Evolutionary conservation across 2,113 vertebrate species (phyloP), one percentile per base, ranked within the genome.

Genomic region (Rhegmatorhina hoffmannsi): DNA sequence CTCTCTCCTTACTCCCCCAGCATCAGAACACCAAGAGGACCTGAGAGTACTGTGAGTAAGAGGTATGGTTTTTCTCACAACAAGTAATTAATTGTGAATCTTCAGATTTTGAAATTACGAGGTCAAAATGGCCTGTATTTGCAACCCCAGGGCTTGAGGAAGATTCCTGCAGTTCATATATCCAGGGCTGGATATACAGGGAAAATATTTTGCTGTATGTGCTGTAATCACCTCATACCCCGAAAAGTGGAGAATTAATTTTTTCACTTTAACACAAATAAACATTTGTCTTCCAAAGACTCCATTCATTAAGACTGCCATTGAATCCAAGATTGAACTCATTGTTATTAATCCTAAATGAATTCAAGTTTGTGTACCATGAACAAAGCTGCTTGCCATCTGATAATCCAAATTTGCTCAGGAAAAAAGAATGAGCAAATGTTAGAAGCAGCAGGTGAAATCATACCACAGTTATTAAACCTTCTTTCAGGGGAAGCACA

Each of bases 391-490:
- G 79, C 89, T 94, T 0, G 0, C 83, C 84, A 87, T 96, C 86
- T 92, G 86, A 96, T 96, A 96, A 94, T 95, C 90, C 89, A 94
- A 95, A 95, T 93, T 84, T 95, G 36, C 83, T 92, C 62, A 89
- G 80, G 84, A 92, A 95, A 90, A 96, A 90, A 92, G 91, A 93
- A 93, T 34, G 85, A 94, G 56, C 76, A 96, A 94, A 95, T 68
- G 87, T 88, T 94, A 79, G 75, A 95, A 96, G 53, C 89, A 91
- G 96, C 90, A 93, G 93, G 94, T 95, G 96, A 96, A 96, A 90
- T 94, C 81, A 93, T 88, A 70, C 58, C 78, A 66, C 72, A 89
- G 69, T 82, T 95, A 95, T 82, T 92, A 95, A 94, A 87, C 77
- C 58, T 72, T 76, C 66, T 97, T 97, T 95, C 84, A 89, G 90